phyloP scores from a whole-genome alignment of 1,140 invertebrate genomes.

The Brachionus plicatilis region DNA sequence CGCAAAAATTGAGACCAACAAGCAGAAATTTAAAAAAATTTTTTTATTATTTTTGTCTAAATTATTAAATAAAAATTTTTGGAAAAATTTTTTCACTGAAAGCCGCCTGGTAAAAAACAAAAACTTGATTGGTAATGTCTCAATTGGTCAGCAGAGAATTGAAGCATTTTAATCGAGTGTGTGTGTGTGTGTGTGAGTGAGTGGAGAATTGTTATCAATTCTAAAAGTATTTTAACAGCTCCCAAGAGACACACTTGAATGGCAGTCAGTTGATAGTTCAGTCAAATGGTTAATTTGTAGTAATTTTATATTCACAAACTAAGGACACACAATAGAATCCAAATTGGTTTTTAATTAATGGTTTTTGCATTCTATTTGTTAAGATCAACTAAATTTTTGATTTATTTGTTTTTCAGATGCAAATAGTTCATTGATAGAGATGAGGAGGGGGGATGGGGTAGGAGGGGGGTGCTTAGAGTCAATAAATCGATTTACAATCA shows the following conservation, averaged over 20 bases:
- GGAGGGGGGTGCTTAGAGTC: background rate
- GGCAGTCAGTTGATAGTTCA: background rate
- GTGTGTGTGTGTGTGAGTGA: background rate
- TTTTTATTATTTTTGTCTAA: too few relatives aligned
- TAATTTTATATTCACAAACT: slow-evolving; percentile 2
- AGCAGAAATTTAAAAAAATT: too few relatives aligned
- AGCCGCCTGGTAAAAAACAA: background rate
- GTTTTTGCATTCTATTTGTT: background rate
- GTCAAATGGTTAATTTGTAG: background rate
- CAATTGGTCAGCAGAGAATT: background rate
- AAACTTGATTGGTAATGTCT: background rate
- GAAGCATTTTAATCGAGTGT: background rate
- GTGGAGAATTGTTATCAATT: background rate
- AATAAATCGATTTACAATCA: background rate
- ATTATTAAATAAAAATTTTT: too few relatives aligned
- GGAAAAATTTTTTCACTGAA: too few relatives aligned
- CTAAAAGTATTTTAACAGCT: background rate
- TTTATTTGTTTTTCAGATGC: slow-evolving; percentile 2
- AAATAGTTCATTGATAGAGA: background rate
- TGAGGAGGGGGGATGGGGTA: background rate
- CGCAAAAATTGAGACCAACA: too few relatives aligned
- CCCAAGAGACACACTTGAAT: background rate
- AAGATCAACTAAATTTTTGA: background rate
- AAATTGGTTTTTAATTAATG: slow-evolving; percentile 29
- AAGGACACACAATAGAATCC: background rate